phyloP scores from a whole-genome alignment of 1,140 invertebrate species.

The Diploscapter pachys region DNA sequence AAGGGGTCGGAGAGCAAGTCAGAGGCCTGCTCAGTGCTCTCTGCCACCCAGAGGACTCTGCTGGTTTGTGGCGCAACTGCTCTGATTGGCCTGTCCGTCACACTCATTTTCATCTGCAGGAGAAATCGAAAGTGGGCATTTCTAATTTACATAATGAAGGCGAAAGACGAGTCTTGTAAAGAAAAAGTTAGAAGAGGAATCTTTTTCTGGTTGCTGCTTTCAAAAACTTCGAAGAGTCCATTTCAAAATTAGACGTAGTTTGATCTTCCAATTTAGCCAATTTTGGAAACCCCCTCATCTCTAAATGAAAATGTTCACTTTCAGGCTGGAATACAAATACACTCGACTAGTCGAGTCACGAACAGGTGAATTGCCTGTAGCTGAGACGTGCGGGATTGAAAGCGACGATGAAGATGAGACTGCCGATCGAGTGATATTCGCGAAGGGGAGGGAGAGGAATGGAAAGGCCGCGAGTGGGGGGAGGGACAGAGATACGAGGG shows the following conservation, averaged over 20 bases:
- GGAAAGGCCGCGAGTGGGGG: too few relatives aligned
- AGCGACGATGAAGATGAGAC: constrained; percentile 61
- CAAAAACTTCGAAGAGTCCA: too few relatives aligned
- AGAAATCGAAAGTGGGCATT: constrained; percentile 59
- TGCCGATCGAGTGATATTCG: constrained; percentile 27
- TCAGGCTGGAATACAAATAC: constrained; percentile 67
- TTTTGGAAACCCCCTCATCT: too few relatives aligned
- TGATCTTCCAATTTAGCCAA: too few relatives aligned
- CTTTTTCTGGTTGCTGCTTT: too few relatives aligned
- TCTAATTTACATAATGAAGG: too few relatives aligned
- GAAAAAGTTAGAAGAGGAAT: too few relatives aligned
- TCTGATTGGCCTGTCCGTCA: constrained; percentile 60
- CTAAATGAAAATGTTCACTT: too few relatives aligned
- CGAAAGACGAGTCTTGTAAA: too few relatives aligned
- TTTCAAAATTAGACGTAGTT: too few relatives aligned
- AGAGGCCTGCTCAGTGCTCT: constrained; percentile 49
- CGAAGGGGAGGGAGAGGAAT: constrained; percentile 8
- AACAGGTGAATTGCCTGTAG: constrained; percentile 63
- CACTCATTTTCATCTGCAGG: constrained; percentile 65
- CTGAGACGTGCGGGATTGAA: constrained; percentile 66
- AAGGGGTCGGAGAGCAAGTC: constrained; percentile 14
- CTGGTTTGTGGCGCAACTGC: constrained; percentile 60
- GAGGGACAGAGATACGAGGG: too few relatives aligned
- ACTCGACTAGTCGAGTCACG: constrained; percentile 65
- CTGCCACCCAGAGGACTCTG: constrained; percentile 58